These are phyloP conservation scores for Myiotriccus ornatus DNA, from an alignment of 2,797 vertebrate species.

Conservation along the genomic window DNA sequence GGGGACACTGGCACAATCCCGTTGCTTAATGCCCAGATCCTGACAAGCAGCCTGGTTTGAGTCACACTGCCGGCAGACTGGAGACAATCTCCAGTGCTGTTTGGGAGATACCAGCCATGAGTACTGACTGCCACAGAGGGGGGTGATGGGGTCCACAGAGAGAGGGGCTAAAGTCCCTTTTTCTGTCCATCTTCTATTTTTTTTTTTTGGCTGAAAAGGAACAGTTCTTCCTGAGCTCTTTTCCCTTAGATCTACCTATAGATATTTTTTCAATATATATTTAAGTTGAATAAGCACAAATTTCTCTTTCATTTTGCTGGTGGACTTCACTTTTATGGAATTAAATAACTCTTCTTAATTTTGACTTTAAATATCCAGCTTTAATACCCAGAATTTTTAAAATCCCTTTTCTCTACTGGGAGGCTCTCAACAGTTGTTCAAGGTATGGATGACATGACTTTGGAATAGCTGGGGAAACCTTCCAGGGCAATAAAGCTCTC, in stretches of 20 bases:
- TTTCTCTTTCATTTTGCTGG: not conserved
- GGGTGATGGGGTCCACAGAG: rapidly evolving
- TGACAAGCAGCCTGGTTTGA: rapidly evolving
- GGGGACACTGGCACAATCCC: not conserved
- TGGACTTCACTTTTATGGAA: not conserved
- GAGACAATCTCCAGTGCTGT: too few species aligned
- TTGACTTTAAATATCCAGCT: not conserved
- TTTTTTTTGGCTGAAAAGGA: not conserved
- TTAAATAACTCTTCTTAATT: not conserved
- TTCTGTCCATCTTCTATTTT: not conserved
- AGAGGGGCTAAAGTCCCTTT: not conserved
- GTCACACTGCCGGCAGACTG: not conserved
- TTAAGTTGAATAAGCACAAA: not conserved
- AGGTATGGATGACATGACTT: not conserved
- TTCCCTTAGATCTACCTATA: not conserved
- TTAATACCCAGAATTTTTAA: not conserved
- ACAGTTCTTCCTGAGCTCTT: not conserved
- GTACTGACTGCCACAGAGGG: not conserved
- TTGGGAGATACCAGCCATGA: not conserved
- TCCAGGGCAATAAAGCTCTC: not conserved
- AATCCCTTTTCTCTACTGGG: not conserved
- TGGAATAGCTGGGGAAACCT: not conserved
- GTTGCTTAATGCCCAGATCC: not conserved
- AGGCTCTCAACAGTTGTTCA: not conserved
- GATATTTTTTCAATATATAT: not conserved